Base-by-base conservation (phyloP, 2,888 invertebrate species). In the Amiota minor region DNA sequence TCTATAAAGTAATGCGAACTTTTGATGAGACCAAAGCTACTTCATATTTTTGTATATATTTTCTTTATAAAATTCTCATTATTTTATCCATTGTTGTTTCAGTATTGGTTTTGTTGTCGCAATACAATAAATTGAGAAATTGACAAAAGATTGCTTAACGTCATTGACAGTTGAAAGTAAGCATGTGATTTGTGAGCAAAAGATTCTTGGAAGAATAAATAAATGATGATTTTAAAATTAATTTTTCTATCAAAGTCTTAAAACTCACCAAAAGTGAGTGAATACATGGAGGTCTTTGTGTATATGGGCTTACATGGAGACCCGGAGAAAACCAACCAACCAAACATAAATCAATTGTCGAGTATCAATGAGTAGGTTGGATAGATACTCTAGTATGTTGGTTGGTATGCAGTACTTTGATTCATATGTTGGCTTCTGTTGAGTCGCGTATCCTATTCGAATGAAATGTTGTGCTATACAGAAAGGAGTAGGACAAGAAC, bases 91-190 rank as follows among this genome's bases (percentile, higher is more conserved):
- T 80, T 80, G 81, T 78, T 77, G 79, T 79, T 80, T 80, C 79
- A 79, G 79, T 80, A 79, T 80, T 79, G 18, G 12, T 80, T 77
- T 80, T 78, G 78, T 80, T 75, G 11, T 62, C 14, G 9, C 23
- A n/a, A 74, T 71, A 75, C 76, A 75, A 80, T 80, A 80, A 80
- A 80, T 80, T 35, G 79, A 79, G 80, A 80, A 80, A 80, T 80
- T 80, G 77, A 78, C 72, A 49, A 35, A 56, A 11, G 23, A 50
- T 67, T 67, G 67, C 49, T 49, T 67, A 67, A 50, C 47, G 14
- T 20, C 20, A 10, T 67, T n/a, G 49, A 20, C 49, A 45, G 50
- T 23, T 20, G 12, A 18, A 18, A 12, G 59, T 20, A 59, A 20
- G 59, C 18, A 59, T 59, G 16, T 59, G 59, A 59, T 59, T 35